These are phyloP conservation scores for Zaprionus ornatus DNA, from an alignment of 1,140 invertebrate genomes.

Conservation along the genomic window DNA sequence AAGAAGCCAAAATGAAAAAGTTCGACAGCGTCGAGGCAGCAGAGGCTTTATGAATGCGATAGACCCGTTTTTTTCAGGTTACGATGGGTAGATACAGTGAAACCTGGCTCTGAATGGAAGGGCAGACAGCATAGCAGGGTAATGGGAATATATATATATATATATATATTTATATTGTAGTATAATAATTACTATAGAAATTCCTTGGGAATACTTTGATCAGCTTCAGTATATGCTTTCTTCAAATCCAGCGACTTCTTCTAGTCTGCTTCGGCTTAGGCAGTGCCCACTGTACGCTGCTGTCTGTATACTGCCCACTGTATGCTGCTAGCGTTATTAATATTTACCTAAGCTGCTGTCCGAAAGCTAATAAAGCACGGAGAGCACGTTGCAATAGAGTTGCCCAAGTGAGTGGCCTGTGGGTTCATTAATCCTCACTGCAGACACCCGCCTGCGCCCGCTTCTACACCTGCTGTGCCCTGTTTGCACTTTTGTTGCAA, in stretches of 20 bases:
- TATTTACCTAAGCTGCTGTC: conserved; percentile 73
- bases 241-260: too few relatives aligned
- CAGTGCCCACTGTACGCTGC: too few relatives aligned
- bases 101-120: not conserved
- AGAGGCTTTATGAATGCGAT: not conserved
- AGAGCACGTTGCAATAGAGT: conserved; percentile 21
- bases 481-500: conserved; percentile 50
- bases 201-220: too few relatives aligned
- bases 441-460: not conserved
- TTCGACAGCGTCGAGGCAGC: conserved; percentile 44
- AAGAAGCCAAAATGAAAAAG: conserved; percentile 59
- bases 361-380: conserved; percentile 73
- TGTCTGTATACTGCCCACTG: not conserved
- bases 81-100: conserved; percentile 15
- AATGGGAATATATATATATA: too few relatives aligned
- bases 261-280: too few relatives aligned
- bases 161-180: too few relatives aligned
- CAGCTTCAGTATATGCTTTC: too few relatives aligned
- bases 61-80: not conserved
- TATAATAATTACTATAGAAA: too few relatives aligned
- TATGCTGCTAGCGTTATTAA: conserved; percentile 61
- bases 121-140: not conserved
- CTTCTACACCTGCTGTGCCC: not conserved
- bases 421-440: conserved; percentile 27
- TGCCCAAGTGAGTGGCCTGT: conserved; percentile 25